Evolutionary conservation across 2,797 vertebrate species (phyloP), one percentile per base, ranked within the genome.

Genomic region (Eupleurogrammus muticus): DNA sequence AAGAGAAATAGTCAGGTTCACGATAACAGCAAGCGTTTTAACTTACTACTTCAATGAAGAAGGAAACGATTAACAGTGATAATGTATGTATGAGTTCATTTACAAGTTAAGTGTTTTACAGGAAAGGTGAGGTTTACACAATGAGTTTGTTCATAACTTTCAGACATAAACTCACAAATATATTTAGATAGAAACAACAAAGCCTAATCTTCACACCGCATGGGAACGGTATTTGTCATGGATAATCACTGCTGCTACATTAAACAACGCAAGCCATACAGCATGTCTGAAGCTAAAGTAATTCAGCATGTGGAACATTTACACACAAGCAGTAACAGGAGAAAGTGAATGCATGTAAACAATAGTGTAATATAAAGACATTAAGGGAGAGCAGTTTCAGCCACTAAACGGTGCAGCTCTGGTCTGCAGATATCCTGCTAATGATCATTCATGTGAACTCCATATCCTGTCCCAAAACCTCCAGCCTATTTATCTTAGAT

Each of bases 401-500:
- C 65, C 67, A 70, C 49, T 60, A 78, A 86, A 84, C 47, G 54
- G 66, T 74, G 75, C 79, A 84, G 77, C 80, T 90, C 80, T 78
- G 79, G 82, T 86, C 87, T 90, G 66, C 84, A 83, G 88, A 89
- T 90, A 89, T 91, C 75, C 83, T 81, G 83, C 86, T 92, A 88
- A 92, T 92, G 87, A 90, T 89, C 84, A 76, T 87, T 88, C 74
- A 92, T 92, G 92, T 91, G 85, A 91, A 92, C 90, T 87, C 90
- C 91, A 89, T 92, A 95, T 95, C 94, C 96, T 91, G 91, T 92
- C 90, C 91, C 82, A 90, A 92, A 93, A 89, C 92, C 92, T 93
- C 92, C 70, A 77, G 88, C 68, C 3, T 94, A 94, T 95, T 95
- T 94, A 92, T 93, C 93, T 94, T 92, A 88, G 6, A 93, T 52